phyloP scores from a whole-genome alignment of 2,113 vertebrate genomes.

The Silurus meridionalis region DNA sequence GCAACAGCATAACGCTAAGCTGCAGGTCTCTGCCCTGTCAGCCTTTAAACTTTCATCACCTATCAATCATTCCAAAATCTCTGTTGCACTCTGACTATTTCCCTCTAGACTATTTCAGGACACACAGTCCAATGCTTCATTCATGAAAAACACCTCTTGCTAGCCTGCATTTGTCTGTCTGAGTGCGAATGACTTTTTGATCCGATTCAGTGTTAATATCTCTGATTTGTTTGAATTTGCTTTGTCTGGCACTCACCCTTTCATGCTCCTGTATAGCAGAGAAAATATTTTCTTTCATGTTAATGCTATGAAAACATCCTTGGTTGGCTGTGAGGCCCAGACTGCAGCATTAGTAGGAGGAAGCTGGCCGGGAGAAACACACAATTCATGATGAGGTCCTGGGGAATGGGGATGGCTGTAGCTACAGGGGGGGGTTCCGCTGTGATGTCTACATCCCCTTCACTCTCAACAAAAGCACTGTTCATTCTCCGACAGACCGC shows the following conservation, averaged over 20 bases:
- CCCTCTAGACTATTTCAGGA: neutral
- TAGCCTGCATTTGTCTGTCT: slow-evolving; percentile 29
- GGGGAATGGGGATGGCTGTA: slow-evolving; percentile 26
- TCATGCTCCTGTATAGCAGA: slow-evolving; percentile 32
- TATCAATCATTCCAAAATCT: slow-evolving; percentile 19
- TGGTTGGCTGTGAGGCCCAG: slow-evolving; percentile 8
- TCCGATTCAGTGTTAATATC: slow-evolving; percentile 67
- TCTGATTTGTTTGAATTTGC: slow-evolving; percentile 65
- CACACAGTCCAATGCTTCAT: neutral
- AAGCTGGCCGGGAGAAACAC: slow-evolving; percentile 32
- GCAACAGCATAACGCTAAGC: neutral
- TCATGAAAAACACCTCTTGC: neutral
- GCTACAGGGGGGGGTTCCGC: neutral
- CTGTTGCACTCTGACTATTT: neutral
- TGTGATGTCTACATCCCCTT: slow-evolving; percentile 6
- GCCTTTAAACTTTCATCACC: slow-evolving; percentile 30
- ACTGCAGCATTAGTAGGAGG: neutral
- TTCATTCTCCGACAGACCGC: slow-evolving; percentile 31
- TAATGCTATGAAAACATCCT: slow-evolving; percentile 55
- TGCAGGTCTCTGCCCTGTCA: slow-evolving; percentile 18
- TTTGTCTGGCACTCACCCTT: slow-evolving; percentile 40
- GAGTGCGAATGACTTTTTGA: slow-evolving; percentile 44
- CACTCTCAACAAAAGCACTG: slow-evolving; percentile 44
- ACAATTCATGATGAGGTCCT: slow-evolving; percentile 34
- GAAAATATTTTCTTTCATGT: slow-evolving; percentile 54